A percentile compares a stretch with the other conserved stretches of the same genome.
Conservation (phyloP, 2,888 invertebrate genomes). For the Amblyjoppa proteus region DNA sequence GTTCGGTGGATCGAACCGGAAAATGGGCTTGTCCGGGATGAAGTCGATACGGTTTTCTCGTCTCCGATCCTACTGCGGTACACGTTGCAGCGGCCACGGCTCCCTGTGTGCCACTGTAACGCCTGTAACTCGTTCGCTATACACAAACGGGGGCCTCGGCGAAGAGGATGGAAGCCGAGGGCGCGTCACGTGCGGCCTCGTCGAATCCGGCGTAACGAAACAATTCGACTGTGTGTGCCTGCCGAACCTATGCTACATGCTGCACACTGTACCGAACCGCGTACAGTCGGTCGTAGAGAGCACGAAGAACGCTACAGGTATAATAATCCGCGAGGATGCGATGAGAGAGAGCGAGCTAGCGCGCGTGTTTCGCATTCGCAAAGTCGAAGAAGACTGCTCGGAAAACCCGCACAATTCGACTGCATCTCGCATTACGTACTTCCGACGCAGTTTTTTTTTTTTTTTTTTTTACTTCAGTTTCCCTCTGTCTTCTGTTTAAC, state of each 20-base stretch:
- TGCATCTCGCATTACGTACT: constrained; percentile 26
- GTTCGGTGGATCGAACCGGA: constrained; percentile 70
- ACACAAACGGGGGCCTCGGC: constrained; percentile 31
- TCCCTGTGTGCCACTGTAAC: constrained; percentile 8
- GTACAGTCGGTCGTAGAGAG: background rate
- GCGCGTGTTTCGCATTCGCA: constrained; percentile 46
- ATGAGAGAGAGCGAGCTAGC: background rate
- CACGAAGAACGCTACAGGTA: constrained; percentile 15
- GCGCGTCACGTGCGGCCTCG: constrained; percentile 58
- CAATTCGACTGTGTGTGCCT: constrained; percentile 46
- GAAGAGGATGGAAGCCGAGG: constrained; percentile 33
- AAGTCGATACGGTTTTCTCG: constrained; percentile 65
- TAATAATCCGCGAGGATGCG: constrained; percentile 19
- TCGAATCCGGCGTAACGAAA: constrained; percentile 61
- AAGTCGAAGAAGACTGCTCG: constrained; percentile 13
- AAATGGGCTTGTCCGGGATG: constrained; percentile 68
- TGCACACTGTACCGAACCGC: constrained; percentile 3
- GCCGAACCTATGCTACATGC: constrained; percentile 6
- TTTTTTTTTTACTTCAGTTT: background rate
- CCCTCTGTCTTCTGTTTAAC: background rate
- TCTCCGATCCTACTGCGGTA: constrained; percentile 29
- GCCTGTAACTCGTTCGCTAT: constrained; percentile 48
- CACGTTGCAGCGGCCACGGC: constrained; percentile 15
- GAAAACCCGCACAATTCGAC: background rate
- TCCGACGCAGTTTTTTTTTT: constrained; percentile 8